phyloP scores from a whole-genome alignment of 2,888 invertebrate genomes.

The Agriopis marginaria region DNA sequence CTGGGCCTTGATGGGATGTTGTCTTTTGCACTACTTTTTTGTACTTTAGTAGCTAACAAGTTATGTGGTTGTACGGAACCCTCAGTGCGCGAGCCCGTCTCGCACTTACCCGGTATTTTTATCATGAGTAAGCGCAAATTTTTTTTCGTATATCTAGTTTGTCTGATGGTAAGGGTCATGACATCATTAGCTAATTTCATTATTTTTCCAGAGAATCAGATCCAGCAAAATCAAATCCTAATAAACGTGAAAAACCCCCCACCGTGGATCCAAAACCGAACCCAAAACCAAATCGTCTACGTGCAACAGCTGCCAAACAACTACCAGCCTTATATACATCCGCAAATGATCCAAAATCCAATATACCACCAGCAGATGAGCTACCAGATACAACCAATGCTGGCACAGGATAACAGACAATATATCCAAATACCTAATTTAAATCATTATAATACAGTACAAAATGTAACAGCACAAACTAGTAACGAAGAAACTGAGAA shows the following conservation, averaged over 20 bases:
- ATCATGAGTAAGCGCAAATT: too few species aligned
- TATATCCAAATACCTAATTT: slow-evolving; percentile 55
- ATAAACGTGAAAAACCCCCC: slow-evolving; percentile 78
- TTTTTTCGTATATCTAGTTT: too few species aligned
- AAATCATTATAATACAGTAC: slow-evolving; percentile 45
- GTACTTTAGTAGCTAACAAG: too few species aligned
- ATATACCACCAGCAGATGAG: slow-evolving; percentile 68
- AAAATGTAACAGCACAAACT: slow-evolving; percentile 37
- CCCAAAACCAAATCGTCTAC: slow-evolving; percentile 73
- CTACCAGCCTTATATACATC: slow-evolving; percentile 64
- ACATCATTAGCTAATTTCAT: neutral
- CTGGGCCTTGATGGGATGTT: too few species aligned
- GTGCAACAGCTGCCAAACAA: slow-evolving; percentile 72
- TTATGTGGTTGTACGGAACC: too few species aligned
- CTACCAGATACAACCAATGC: slow-evolving; percentile 70
- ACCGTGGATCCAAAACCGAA: slow-evolving; percentile 77
- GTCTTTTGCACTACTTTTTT: too few species aligned
- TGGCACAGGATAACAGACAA: slow-evolving; percentile 58
- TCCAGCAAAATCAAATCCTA: slow-evolving; percentile 68
- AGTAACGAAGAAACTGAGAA: slow-evolving; percentile 26
- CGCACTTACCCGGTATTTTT: too few species aligned
- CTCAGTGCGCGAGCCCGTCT: too few species aligned
- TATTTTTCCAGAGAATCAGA: slow-evolving; percentile 70
- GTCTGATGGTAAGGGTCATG: too few species aligned
- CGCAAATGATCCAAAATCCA: slow-evolving; percentile 70